phyloP scores from a whole-genome alignment of 2,797 vertebrate species.

The Astyanax mexicanus region DNA sequence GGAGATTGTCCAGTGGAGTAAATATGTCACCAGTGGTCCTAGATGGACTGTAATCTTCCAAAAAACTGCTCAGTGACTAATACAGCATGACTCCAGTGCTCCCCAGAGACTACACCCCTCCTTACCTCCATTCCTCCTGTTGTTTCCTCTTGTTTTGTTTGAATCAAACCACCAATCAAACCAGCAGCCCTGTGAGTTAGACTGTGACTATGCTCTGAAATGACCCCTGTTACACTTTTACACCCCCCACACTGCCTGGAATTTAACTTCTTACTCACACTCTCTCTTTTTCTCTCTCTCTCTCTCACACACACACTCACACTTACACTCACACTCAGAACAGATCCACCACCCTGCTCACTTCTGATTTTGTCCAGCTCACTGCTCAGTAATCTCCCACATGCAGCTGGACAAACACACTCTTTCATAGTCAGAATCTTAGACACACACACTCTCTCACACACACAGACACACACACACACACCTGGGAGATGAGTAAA shows the following conservation, averaged over 20 bases:
- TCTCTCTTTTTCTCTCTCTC: too few species aligned
- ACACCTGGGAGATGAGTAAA: constrained; percentile 28
- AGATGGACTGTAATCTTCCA: constrained; percentile 14
- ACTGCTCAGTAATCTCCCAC: constrained; percentile 56
- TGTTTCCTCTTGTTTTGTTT: constrained; percentile 74
- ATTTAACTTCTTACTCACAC: constrained; percentile 33
- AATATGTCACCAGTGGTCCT: neutral
- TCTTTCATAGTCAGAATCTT: constrained; percentile 42
- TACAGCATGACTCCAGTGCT: constrained; percentile 1
- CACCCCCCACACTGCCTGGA: constrained; percentile 61
- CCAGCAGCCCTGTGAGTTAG: neutral
- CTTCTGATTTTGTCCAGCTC: constrained; percentile 57
- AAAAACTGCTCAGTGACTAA: constrained; percentile 17
- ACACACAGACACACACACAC: constrained; percentile 30
- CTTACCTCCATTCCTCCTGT: constrained; percentile 1
- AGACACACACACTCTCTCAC: constrained; percentile 30
- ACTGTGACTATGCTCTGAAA: constrained; percentile 59
- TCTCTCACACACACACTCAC: neutral
- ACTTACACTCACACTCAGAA: constrained; percentile 30
- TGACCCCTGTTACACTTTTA: constrained; percentile 67
- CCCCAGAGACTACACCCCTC: constrained; percentile 5
- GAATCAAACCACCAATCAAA: constrained; percentile 67
- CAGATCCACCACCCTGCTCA: constrained; percentile 61
- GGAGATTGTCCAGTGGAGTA: neutral
- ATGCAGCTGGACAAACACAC: constrained; percentile 50